Conservation (phyloP, 2,888 invertebrate species). For the Noctuana brunneofusca region DNA sequence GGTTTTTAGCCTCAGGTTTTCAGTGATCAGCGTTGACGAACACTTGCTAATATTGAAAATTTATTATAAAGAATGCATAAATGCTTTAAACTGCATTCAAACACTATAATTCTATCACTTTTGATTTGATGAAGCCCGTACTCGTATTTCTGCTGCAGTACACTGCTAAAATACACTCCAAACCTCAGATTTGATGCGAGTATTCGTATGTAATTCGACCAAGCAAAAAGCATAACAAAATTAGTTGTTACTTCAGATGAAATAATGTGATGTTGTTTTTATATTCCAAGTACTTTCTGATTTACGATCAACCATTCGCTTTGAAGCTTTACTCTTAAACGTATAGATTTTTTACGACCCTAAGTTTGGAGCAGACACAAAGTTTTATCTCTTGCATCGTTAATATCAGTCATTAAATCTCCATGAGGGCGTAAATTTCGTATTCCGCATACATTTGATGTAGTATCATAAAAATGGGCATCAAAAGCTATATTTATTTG, state of each 20-base stretch:
- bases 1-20: no score
- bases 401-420: constrained; percentile 31
- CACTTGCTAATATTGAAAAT: no score
- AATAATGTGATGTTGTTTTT: constrained; percentile 2
- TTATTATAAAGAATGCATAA: no score
- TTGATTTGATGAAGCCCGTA: no score
- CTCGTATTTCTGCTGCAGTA: no score
- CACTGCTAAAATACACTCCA: no score
- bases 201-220: no score
- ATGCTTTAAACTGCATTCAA: no score
- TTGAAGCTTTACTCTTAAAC: constrained; percentile 20
- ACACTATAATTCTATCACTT: no score
- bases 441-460: constrained; percentile 14
- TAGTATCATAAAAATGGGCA: not conserved
- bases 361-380: constrained; percentile 27
- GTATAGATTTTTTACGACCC: constrained; percentile 31
- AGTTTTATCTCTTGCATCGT: constrained; percentile 32
- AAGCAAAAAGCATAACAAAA: not conserved
- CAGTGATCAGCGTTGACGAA: no score
- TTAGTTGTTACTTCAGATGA: not conserved
- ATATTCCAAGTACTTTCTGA: constrained; percentile 5
- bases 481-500: constrained; percentile 5
- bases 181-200: no score
- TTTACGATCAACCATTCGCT: constrained; percentile 17
- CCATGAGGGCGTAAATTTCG: constrained; percentile 19